Evolutionary conservation across 2,113 vertebrate species (phyloP).

Genomic region (Lathamus discolor): DNA sequence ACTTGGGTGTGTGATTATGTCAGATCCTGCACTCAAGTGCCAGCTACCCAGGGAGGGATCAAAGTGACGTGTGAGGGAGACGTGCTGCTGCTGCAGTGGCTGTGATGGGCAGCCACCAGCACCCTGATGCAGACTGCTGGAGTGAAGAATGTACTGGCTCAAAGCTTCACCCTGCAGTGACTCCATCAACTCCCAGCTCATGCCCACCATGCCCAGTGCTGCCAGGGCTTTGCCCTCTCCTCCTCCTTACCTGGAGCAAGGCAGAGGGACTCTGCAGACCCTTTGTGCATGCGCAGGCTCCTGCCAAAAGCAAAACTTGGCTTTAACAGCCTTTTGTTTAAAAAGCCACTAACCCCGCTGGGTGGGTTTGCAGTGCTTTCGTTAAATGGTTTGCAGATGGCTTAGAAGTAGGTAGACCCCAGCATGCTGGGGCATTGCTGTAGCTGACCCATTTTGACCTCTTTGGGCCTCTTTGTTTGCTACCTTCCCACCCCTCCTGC

Average conservation of each 20-base stretch:
- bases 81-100: background rate
- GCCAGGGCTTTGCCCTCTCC: background rate
- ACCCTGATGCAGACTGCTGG: accelerated
- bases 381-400: background rate
- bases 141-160: background rate
- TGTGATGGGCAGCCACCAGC: background rate
- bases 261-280: background rate
- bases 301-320: background rate
- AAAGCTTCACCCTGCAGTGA: background rate
- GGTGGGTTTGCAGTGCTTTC: background rate
- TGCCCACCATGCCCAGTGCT: background rate
- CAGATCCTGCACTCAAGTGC: background rate
- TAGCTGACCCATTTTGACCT: background rate
- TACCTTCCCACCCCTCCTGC: accelerated
- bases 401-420: background rate
- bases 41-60: background rate
- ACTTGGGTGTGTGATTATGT: background rate
- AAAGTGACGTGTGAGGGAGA: background rate
- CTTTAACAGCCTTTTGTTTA: background rate
- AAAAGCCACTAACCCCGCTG: background rate
- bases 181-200: background rate
- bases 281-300: background rate
- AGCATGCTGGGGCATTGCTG: background rate
- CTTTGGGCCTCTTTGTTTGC: background rate
- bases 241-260: too few relatives aligned